Evolutionary conservation across 2,797 vertebrate genomes (phyloP).

Genomic region (Helarctos malayanus): DNA sequence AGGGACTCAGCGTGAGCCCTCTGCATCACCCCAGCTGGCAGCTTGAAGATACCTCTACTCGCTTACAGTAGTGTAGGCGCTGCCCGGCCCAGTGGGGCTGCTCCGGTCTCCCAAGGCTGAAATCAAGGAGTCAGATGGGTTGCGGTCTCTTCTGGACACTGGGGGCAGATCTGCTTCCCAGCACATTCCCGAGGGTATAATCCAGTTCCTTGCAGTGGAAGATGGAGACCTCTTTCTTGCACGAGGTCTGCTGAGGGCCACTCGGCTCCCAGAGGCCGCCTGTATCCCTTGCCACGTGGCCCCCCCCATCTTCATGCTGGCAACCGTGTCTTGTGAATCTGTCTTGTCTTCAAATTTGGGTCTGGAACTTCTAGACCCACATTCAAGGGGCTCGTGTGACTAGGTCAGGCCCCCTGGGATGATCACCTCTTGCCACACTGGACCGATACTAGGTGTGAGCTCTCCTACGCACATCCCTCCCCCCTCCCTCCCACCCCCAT

Average conservation of each 20-base stretch:
- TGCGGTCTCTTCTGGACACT: background rate
- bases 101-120: background rate
- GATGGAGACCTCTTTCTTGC: accelerated
- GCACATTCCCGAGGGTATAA: background rate
- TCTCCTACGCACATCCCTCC: accelerated
- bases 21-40: background rate
- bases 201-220: background rate
- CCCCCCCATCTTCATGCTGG: background rate
- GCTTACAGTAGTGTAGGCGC: background rate
- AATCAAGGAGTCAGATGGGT: background rate
- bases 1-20: accelerated
- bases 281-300: background rate
- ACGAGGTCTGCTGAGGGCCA: background rate
- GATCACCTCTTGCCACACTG: background rate
- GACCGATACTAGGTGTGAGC: background rate
- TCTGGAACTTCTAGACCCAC: background rate
- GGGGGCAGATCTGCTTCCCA: accelerated
- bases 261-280: accelerated
- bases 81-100: accelerated
- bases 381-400: background rate
- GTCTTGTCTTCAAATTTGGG: background rate
- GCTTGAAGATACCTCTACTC: background rate
- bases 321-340: background rate
- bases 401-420: background rate
- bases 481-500: too few relatives aligned